phyloP scores from a whole-genome alignment of 2,113 vertebrate genomes.

The Prunella himalayana region DNA sequence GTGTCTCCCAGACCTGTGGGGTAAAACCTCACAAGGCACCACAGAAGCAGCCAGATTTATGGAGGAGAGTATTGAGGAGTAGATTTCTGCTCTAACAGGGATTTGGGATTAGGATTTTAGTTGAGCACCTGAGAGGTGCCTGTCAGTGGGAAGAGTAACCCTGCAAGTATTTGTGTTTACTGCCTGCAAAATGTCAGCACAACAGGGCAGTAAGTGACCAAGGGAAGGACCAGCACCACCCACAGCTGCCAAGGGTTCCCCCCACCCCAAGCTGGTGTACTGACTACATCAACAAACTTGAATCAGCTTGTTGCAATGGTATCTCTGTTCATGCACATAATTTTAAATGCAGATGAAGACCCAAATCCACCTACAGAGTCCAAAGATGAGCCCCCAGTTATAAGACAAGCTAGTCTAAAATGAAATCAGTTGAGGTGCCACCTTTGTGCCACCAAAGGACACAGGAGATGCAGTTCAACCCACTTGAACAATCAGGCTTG shows the following conservation, averaged over 20 bases:
- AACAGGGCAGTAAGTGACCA: neutral
- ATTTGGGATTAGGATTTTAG: neutral
- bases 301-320: neutral
- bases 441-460: neutral
- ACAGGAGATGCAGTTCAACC: neutral
- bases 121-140: neutral
- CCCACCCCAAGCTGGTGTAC: neutral
- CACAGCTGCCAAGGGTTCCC: neutral
- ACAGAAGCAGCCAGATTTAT: neutral
- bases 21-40: neutral
- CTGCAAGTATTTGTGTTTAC: neutral
- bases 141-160: neutral
- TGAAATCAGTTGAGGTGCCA: neutral
- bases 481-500: neutral
- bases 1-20: neutral
- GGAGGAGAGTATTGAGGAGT: neutral
- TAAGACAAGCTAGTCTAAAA: neutral
- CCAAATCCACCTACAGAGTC: neutral
- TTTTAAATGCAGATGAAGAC: neutral
- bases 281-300: neutral
- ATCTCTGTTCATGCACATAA: neutral
- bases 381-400: neutral
- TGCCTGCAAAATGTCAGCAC: neutral
- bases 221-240: neutral
- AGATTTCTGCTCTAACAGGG: neutral